Conservation (phyloP, 2,113 vertebrate genomes). For the Ranitomeya imitator region DNA sequence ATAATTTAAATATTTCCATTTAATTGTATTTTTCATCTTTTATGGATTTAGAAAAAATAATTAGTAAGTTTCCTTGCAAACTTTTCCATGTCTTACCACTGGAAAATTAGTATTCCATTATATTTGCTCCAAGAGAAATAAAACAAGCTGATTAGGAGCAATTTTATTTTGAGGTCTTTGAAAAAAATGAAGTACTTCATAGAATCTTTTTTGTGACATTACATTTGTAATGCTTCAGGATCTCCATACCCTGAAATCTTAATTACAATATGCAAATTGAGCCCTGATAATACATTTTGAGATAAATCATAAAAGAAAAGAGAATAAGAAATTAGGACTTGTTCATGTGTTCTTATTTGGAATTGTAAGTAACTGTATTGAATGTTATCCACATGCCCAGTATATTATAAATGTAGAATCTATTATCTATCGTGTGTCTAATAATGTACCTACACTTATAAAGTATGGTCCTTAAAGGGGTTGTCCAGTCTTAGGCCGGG, state of each 20-base stretch:
- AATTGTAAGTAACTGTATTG: conserved; percentile 12
- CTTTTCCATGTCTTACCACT: background rate
- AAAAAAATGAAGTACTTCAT: conserved; percentile 37
- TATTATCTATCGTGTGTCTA: background rate
- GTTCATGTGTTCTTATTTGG: background rate
- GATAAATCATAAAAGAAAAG: conserved; percentile 28
- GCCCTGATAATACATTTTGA: conserved; percentile 29
- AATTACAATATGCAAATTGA: conserved; percentile 46
- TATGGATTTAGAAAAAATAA: conserved; percentile 1
- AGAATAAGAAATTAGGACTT: conserved; percentile 4
- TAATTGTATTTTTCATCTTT: conserved; percentile 6
- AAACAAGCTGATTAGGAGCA: conserved; percentile 27
- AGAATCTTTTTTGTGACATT: conserved; percentile 27
- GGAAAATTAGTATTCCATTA: background rate
- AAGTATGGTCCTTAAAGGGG: too few relatives aligned
- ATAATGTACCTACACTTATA: background rate
- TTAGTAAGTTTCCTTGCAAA: conserved; percentile 6
- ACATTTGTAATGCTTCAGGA: conserved; percentile 32
- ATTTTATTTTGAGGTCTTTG: conserved; percentile 32
- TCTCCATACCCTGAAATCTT: conserved; percentile 45
- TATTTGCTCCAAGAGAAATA: background rate
- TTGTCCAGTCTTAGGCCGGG: too few relatives aligned
- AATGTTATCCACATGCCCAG: background rate
- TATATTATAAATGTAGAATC: background rate
- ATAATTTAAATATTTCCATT: background rate